Evolutionary conservation across 2,113 vertebrate genomes (phyloP), one percentile per base, ranked within the genome.

Genomic region (Sceloporus tristichus): DNA sequence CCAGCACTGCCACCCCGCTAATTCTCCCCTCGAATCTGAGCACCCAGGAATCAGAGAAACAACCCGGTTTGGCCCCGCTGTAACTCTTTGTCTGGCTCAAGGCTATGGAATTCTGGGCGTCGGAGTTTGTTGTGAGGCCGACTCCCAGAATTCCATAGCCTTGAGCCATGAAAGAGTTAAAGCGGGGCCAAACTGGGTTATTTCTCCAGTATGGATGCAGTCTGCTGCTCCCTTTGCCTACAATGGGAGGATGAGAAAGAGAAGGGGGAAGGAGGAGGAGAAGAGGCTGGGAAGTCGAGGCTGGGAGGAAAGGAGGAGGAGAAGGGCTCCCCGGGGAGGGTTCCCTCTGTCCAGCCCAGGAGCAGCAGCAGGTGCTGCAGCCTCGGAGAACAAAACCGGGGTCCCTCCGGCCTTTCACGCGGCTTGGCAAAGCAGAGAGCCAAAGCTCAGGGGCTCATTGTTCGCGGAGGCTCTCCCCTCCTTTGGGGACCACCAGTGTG

Each of bases 291-390:
- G 87, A n/a, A 71, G 65, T n/a, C 29, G 42, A 34, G 13, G 34
- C 34, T 19, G 65, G 85, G 34, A 40, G 85, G 65, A 38, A n/a
- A 5, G 18, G 70, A 25, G 3, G 70, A 66, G 54, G 48, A 75
- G 86, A 18, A 25, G 84, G 25, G 13, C 78, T 21, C 73, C 74
- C 71, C 16, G 4, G 42, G 48, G 71, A n/a, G 25, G 34, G 6
- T 34, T 82, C 53, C 84, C 29, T 29, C 59, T 18, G 14, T 14
- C 59, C 65, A 62, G 81, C 62, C 56, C 74, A 66, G 88, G 59
- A n/a, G 78, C 87, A 42, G 78, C 87, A 42, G 78, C 87, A 87
- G 79, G 62, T 25, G 92, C 79, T 86, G 66, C 48, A 48, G 48
- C 4, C 77, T 71, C 6, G 13, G 34, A 79, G 53, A 59, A 88